Evolutionary conservation across 2,113 vertebrate genomes (phyloP), one percentile per base, ranked within the genome.

Genomic region (Apeltes quadracus): DNA sequence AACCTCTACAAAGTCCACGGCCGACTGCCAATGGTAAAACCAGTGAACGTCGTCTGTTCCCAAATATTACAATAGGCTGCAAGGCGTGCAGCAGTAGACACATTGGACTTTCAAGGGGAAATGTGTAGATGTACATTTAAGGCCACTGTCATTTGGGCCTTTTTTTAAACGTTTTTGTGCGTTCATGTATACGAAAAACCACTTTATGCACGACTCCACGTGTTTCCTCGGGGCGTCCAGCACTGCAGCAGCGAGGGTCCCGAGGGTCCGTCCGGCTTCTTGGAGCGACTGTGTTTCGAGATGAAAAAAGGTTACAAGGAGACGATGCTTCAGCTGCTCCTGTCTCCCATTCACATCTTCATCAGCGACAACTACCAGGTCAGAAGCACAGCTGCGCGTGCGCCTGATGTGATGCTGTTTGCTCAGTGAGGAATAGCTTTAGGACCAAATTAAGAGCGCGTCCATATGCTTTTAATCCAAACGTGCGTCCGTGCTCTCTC

Each of bases 241-340:
- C 97, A 98, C 61, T 97, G 95, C 87, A 95, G 94, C 85, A 92
- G 92, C 44, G 98, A 98, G 86, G 96, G 96, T 62, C 95, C 96
- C 0, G 96, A 98, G 72, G 97, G 95, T 55, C 97, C 97, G 3
- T 95, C 95, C 5, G 97, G 94, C 72, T 98, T 96, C 84, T 84
- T 99, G 90, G 97, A 99, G 89, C 95, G 96, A 14, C 83, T 99
- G 0, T 99, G 98, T 69, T 99, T 99, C 54, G 98, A 99, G 90
- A 99, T 99, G 98, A 99, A 98, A 83, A 99, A 99, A 83, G 95
- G 96, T 46, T 97, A 97, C 91, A 95, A 95, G 77, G 97, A 99
- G 90, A 99, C 98, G 3, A 94, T 96, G 93, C 93, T 99, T 59
- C 98, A 99, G 36, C 95, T 99, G 71, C 93, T 99, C 14, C 87